Evolutionary conservation across 2,888 invertebrate species (phyloP).

Genomic region (Ichneumon xanthorius): DNA sequence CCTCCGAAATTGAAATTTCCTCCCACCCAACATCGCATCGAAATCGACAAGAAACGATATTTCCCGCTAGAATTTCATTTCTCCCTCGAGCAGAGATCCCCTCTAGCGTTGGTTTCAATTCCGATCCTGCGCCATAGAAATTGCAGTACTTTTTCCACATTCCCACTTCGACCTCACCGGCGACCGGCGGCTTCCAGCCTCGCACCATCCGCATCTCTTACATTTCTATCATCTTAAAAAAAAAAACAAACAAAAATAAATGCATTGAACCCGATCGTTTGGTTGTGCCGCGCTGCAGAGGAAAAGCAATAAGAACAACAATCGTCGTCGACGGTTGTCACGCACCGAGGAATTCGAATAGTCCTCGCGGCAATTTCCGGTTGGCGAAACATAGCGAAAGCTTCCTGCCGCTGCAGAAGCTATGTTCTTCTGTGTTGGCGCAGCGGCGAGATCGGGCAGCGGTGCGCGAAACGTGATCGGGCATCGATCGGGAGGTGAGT

Average conservation of each 20-base stretch:
- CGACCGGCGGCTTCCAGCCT: neutral
- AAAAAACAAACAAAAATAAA: neutral
- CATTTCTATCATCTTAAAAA: neutral
- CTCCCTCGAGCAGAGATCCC: no score
- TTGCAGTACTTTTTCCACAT: neutral
- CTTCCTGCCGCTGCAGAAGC: slow-evolving; percentile 18
- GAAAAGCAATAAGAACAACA: neutral
- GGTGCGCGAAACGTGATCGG: slow-evolving; percentile 67
- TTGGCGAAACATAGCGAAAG: slow-evolving; percentile 58
- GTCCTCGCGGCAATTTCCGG: slow-evolving; percentile 58
- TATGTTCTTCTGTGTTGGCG: slow-evolving; percentile 40
- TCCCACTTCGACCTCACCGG: neutral
- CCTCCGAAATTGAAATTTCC: no score
- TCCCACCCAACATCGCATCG: no score
- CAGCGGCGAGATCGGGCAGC: slow-evolving; percentile 54
- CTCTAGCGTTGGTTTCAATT: neutral
- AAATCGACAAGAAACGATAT: no score
- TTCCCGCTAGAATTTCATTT: no score
- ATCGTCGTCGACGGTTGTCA: slow-evolving; percentile 40
- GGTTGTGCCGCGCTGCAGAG: neutral
- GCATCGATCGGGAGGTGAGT: slow-evolving; percentile 57
- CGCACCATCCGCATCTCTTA: neutral
- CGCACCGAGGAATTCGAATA: slow-evolving; percentile 51
- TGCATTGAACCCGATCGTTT: slow-evolving; percentile 19
- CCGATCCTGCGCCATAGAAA: neutral